Conservation (phyloP, 2,113 vertebrate genomes). For the Lontra canadensis region DNA sequence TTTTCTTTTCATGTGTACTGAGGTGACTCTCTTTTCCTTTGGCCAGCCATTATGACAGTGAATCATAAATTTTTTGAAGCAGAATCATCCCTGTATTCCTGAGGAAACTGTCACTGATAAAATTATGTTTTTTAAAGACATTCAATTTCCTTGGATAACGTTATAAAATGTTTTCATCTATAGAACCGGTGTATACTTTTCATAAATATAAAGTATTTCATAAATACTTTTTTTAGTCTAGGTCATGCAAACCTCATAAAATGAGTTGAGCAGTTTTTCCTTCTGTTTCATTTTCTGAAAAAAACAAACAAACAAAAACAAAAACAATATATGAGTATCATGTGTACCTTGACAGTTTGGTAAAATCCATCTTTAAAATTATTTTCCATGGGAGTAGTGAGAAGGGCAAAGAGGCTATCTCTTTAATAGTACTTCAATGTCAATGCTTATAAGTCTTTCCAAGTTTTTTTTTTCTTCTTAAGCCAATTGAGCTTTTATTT, state of each 20-base stretch:
- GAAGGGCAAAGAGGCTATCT: not conserved
- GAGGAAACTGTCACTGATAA: not conserved
- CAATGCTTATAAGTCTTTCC: not conserved
- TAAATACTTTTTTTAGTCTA: not conserved
- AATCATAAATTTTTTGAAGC: not conserved
- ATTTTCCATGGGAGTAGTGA: not conserved
- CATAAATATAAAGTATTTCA: not conserved
- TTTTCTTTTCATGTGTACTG: not conserved
- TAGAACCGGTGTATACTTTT: not conserved
- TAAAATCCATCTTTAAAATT: conserved; percentile 7
- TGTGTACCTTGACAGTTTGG: not conserved
- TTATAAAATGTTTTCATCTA: not conserved
- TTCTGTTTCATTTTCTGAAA: not conserved
- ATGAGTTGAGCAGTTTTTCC: not conserved
- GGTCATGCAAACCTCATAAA: not conserved
- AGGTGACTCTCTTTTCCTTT: conserved; percentile 4
- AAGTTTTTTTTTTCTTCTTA: not conserved
- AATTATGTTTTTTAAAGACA: not conserved
- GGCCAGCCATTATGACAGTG: not conserved
- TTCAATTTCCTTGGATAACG: not conserved
- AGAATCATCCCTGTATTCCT: not conserved
- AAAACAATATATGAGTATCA: not conserved
- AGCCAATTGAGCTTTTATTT: not conserved
- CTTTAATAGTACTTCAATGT: not conserved
- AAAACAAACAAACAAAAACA: not conserved